Base-by-base conservation (phyloP, 2,113 vertebrate genomes). In the Protomyctophum bolini region DNA sequence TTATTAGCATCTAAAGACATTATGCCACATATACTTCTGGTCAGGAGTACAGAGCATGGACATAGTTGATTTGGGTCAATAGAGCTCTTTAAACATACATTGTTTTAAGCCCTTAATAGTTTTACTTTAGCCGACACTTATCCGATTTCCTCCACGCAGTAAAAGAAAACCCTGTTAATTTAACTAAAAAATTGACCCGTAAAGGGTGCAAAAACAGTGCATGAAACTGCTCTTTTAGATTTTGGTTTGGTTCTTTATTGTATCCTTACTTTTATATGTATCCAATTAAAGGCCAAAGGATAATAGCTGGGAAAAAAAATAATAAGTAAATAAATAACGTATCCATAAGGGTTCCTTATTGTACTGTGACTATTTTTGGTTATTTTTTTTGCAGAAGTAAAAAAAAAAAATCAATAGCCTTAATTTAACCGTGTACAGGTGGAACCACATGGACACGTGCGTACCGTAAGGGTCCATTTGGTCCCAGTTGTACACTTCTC, bases 211-310 rank as follows among this genome's bases (percentile, higher is more conserved):
- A 2, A 41, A 41, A 41, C 33, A 6, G 33, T 41, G 33, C 33
- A 41, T 41, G 33, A 75, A 84, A 77, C 77, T 70, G 73, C 69
- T 66, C 21, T 74, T 81, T 52, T 54, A 61, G n/a, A n/a, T n/a
- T 73, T 73, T 74, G 72, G 66, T 70, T 70, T 56, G 66, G 64
- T 63, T 55, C 64, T 63, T 65, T 71, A 66, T 48, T 68, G 66
- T 82, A n/a, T n/a, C n/a, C n/a, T n/a, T n/a, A n/a, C n/a, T 83
- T 66, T 80, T 76, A 71, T 74, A 47, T 66, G 76, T 76, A 73
- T 81, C 65, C 80, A 85, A n/a, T n/a, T n/a, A n/a, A 81, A 90
- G 89, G 87, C 90, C 89, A 91, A 90, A 91, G 87, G 88, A 90
- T 84, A 88, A 76, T 83, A 85, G 82, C 81, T 82, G 85, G 72